Conservation (phyloP, 2,797 vertebrate species). For the Pseudochirops cupreus region DNA sequence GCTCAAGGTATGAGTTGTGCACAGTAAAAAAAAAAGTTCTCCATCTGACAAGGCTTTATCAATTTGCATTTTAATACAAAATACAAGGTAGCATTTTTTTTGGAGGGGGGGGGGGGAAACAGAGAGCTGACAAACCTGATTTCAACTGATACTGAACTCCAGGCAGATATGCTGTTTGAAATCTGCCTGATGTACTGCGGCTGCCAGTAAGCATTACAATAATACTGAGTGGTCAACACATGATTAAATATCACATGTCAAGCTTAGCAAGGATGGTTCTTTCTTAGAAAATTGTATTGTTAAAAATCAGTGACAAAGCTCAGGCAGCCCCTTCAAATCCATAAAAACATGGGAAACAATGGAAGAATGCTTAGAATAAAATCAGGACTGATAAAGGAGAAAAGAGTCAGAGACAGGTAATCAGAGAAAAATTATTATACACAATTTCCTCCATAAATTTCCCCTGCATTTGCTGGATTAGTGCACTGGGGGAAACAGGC, state of each 20-base stretch:
- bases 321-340: constrained; percentile 79
- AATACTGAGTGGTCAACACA: constrained; percentile 82
- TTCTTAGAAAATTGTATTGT: constrained; percentile 84
- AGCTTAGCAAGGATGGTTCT: constrained; percentile 74
- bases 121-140: constrained; percentile 84
- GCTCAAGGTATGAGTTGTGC: constrained; percentile 78
- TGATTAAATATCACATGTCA: constrained; percentile 80
- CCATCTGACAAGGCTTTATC: constrained; percentile 82
- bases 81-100: constrained; percentile 75
- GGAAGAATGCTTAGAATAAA: constrained; percentile 76
- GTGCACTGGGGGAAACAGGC: constrained; percentile 68
- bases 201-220: constrained; percentile 83
- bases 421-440: constrained; percentile 81
- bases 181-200: constrained; percentile 78
- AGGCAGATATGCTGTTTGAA: constrained; percentile 83
- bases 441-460: constrained; percentile 79
- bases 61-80: constrained; percentile 83
- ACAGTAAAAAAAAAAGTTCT: constrained; percentile 76
- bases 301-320: constrained; percentile 84
- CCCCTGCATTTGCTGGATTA: constrained; percentile 74
- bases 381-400: constrained; percentile 72
- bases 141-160: constrained; percentile 83
- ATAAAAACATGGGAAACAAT: constrained; percentile 78
- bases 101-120: constrained; percentile 51
- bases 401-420: constrained; percentile 76